A percentile compares a stretch with the other conserved stretches of the same genome.
phyloP scores from a whole-genome alignment of 1,140 invertebrate genomes.

The Dinoponera quadriceps region DNA sequence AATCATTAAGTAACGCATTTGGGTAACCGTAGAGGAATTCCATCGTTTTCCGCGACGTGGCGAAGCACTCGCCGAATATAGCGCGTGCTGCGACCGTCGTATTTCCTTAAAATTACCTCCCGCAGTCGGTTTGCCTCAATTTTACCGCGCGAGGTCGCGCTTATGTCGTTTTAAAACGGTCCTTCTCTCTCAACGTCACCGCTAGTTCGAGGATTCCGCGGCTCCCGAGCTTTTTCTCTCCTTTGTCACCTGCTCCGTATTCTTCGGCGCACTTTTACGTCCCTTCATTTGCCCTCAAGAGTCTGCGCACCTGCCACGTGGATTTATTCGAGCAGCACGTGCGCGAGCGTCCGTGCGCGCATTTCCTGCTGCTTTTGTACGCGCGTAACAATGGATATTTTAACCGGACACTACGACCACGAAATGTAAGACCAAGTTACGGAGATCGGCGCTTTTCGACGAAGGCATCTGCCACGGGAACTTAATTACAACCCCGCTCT shows the following conservation, averaged over 20 bases:
- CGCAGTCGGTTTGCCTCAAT: conserved; percentile 57
- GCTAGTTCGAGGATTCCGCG: background rate
- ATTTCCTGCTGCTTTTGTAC: conserved; percentile 1
- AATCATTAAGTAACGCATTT: background rate
- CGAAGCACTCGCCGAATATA: background rate
- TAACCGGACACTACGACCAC: background rate
- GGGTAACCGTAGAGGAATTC: background rate
- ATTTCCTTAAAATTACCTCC: conserved; percentile 67
- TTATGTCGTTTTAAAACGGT: conserved; percentile 57
- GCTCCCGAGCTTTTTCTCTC: conserved; percentile 7
- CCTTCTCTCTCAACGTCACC: background rate
- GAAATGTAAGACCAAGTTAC: background rate
- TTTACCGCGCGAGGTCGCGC: conserved; percentile 30
- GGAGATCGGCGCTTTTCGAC: background rate
- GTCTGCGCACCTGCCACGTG: background rate
- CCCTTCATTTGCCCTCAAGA: background rate
- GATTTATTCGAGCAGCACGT: conserved; percentile 55
- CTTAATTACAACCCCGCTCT: background rate
- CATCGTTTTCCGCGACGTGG: background rate
- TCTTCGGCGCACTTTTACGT: conserved; percentile 6
- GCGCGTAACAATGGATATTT: background rate
- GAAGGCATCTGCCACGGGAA: background rate
- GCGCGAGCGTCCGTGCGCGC: background rate
- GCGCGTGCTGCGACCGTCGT: conserved; percentile 32
- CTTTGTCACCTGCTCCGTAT: conserved; percentile 13